phyloP scores from a whole-genome alignment of 2,888 invertebrate genomes.

The Polylopha cassiicola region DNA sequence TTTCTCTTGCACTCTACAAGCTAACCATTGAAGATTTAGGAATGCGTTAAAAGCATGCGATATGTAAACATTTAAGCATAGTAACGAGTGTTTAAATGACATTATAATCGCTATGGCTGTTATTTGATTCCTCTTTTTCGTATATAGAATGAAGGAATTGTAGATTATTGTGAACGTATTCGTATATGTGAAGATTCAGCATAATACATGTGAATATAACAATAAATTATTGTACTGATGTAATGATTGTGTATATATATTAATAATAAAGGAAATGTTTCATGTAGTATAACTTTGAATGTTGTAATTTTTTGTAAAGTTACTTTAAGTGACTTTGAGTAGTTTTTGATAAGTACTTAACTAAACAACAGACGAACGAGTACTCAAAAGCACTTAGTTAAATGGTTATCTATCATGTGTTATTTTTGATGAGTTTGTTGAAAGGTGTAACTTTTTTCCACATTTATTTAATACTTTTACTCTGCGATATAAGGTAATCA shows the following conservation, averaged over 20 bases:
- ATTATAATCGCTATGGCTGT: constrained; percentile 8
- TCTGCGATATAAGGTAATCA: constrained; percentile 54
- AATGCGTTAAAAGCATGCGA: constrained; percentile 33
- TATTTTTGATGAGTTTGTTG: too few relatives aligned
- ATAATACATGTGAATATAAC: constrained; percentile 60
- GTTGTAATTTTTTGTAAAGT: constrained; percentile 72
- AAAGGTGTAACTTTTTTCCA: constrained; percentile 1
- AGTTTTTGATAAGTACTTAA: constrained; percentile 76
- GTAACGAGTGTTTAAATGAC: constrained; percentile 13
- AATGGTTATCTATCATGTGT: neutral
- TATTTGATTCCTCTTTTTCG: constrained; percentile 32
- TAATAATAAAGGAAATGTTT: constrained; percentile 56
- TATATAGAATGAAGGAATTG: constrained; percentile 42
- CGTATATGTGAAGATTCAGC: constrained; percentile 37
- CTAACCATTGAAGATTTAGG: constrained; percentile 34
- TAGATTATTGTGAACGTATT: constrained; percentile 55
- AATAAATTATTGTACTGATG: constrained; percentile 58
- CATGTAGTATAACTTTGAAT: constrained; percentile 50
- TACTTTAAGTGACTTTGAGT: constrained; percentile 66
- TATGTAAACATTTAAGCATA: constrained; percentile 15
- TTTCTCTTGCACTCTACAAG: constrained; percentile 39
- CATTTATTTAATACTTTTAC: constrained; percentile 2
- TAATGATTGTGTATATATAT: constrained; percentile 55
- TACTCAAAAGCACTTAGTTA: constrained; percentile 31
- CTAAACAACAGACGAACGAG: constrained; percentile 59